Conservation (phyloP, 2,797 vertebrate genomes). For the Phoeniculus purpureus region DNA sequence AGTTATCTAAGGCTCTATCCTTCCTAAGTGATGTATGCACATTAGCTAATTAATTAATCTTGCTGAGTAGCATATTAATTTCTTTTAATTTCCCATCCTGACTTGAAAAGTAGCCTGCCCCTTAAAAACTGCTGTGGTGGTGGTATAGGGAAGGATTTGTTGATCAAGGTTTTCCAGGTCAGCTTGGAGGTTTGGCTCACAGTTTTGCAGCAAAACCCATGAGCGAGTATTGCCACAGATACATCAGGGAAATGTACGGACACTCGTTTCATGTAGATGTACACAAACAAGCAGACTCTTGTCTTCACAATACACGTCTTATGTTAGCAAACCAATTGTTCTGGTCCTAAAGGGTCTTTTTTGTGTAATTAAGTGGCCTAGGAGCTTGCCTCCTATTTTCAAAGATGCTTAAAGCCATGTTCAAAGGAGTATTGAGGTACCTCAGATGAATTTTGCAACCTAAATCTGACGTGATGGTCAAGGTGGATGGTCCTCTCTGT, state of each 20-base stretch:
- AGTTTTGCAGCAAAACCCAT: neutral
- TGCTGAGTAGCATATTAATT: constrained; percentile 57
- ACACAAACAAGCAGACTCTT: neutral
- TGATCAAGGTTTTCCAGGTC: neutral
- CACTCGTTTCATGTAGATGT: too few species aligned
- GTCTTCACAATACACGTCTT: neutral
- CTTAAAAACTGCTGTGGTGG: neutral
- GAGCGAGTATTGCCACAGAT: accelerated
- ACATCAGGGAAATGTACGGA: too few species aligned
- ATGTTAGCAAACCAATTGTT: neutral
- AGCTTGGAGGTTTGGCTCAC: neutral
- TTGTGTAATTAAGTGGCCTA: neutral
- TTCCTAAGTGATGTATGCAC: constrained; percentile 49
- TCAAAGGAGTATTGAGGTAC: neutral
- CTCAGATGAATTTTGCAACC: neutral
- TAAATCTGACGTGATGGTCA: neutral
- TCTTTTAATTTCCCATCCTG: constrained; percentile 50
- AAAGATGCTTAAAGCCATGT: neutral
- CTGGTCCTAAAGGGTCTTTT: neutral
- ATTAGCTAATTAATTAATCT: constrained; percentile 68
- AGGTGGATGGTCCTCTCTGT: neutral
- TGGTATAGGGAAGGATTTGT: neutral
- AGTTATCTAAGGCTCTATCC: constrained; percentile 3
- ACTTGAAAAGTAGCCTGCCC: neutral
- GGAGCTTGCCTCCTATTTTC: neutral